phyloP scores from a whole-genome alignment of 2,113 vertebrate genomes.

The Thermophis baileyi region DNA sequence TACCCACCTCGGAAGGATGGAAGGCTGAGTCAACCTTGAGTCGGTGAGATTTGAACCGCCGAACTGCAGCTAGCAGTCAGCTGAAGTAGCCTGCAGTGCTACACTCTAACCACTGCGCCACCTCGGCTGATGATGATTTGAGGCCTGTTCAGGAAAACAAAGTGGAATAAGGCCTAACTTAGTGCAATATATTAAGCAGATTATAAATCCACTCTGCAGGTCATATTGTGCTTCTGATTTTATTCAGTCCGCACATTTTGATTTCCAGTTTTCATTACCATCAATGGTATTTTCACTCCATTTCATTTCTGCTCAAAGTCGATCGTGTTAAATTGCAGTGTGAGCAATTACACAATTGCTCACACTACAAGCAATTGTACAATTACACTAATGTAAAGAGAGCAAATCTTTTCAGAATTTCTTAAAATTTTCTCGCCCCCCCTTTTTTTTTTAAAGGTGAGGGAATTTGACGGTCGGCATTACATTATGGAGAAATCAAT shows the following conservation, averaged over 20 bases:
- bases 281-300: neutral
- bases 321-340: neutral
- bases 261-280: neutral
- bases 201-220: neutral
- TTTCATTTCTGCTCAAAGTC: neutral
- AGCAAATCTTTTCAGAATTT: neutral
- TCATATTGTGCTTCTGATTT: neutral
- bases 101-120: no score
- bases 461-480: constrained; percentile 85
- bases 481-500: constrained; percentile 94
- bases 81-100: no score
- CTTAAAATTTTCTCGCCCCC: fast-evolving
- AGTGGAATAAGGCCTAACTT: neutral
- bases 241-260: neutral
- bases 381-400: neutral
- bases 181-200: neutral
- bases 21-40: no score
- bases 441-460: constrained; percentile 73
- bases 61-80: no score
- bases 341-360: no score
- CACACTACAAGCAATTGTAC: no score
- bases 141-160: neutral
- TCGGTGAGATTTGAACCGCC: no score
- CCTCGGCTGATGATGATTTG: no score
- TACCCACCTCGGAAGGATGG: no score